These are phyloP conservation scores for Megaceryle alcyon DNA, from an alignment of 2,797 vertebrate genomes.

Conservation along the genomic window DNA sequence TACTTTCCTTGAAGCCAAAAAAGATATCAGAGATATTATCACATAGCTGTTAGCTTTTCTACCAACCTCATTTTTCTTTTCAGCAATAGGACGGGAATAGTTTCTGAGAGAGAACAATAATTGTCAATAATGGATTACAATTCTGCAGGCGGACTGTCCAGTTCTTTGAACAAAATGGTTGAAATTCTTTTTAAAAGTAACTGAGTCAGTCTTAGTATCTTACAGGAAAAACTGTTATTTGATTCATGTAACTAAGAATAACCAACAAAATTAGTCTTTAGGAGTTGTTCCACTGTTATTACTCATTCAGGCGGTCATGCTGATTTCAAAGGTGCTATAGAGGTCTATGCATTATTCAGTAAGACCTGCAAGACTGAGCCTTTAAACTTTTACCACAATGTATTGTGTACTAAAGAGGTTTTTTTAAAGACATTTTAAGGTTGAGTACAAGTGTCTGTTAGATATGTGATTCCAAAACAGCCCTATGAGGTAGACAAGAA, in stretches of 20 bases:
- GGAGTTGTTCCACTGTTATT: not conserved
- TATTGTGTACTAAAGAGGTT: not conserved
- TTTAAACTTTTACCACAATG: constrained; percentile 11
- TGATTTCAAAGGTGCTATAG: constrained; percentile 15
- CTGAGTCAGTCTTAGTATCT: not conserved
- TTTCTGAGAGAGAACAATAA: constrained; percentile 47
- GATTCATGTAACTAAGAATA: constrained; percentile 23
- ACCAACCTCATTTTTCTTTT: constrained; percentile 57
- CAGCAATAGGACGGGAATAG: constrained; percentile 19
- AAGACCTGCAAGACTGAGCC: not conserved
- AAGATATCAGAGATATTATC: constrained; percentile 64
- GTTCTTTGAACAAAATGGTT: constrained; percentile 25
- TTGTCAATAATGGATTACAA: constrained; percentile 20
- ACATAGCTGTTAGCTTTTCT: constrained; percentile 21
- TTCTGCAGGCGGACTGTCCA: not conserved
- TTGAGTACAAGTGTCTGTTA: not conserved
- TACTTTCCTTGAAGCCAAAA: constrained; percentile 63
- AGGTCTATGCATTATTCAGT: not conserved
- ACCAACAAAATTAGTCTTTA: not conserved
- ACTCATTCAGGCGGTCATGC: not conserved
- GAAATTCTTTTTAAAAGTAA: not conserved
- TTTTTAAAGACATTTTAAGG: not conserved
- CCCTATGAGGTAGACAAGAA: not conserved
- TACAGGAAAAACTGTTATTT: not conserved
- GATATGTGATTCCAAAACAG: not conserved